Evolutionary conservation across 2,797 vertebrate genomes (phyloP).

Genomic region (Hoplostethus atlanticus): DNA sequence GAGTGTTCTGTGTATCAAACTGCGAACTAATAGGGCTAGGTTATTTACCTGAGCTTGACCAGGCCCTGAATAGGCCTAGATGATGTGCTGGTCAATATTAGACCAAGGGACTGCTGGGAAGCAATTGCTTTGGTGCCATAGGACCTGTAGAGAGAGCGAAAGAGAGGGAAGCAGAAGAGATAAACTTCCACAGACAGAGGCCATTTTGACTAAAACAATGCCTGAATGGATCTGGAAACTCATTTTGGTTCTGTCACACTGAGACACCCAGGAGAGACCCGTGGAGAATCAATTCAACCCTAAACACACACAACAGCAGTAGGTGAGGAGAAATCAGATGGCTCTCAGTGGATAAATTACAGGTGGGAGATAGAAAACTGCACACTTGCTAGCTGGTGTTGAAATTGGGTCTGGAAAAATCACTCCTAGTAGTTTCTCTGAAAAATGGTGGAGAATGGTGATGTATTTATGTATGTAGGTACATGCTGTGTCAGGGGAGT

Average conservation of each 20-base stretch:
- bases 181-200: constrained; percentile 23
- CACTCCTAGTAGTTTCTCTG: neutral
- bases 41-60: constrained; percentile 72
- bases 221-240: constrained; percentile 41
- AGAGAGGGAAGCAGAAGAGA: constrained; percentile 11
- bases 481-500: neutral
- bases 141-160: constrained; percentile 59
- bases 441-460: constrained; percentile 9
- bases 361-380: constrained; percentile 31
- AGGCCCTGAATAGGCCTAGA: constrained; percentile 63
- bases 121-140: constrained; percentile 29
- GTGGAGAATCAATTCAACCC: constrained; percentile 44
- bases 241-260: constrained; percentile 52
- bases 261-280: constrained; percentile 22
- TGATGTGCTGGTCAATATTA: constrained; percentile 48
- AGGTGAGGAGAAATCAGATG: constrained; percentile 47
- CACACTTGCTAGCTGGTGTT: constrained; percentile 10
- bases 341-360: constrained; percentile 44
- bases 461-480: neutral
- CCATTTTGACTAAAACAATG: constrained; percentile 34
- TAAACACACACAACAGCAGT: constrained; percentile 40
- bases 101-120: constrained; percentile 22
- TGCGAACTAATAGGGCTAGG: neutral
- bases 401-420: constrained; percentile 29
- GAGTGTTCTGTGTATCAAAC: neutral